These are phyloP conservation scores for Anabas testudineus DNA, from an alignment of 2,797 vertebrate species.

Conservation along the genomic window DNA sequence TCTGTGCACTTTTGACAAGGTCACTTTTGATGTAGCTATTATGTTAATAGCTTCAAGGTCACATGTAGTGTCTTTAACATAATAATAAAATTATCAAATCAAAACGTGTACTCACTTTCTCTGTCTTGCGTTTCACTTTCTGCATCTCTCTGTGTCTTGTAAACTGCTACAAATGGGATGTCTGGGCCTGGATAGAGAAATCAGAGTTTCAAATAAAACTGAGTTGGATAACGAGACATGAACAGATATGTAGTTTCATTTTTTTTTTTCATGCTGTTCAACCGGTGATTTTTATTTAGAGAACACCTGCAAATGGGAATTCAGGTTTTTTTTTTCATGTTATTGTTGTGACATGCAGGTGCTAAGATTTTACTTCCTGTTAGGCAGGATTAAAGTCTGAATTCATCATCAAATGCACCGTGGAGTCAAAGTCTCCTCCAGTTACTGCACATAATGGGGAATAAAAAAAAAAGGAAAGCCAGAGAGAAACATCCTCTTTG, in stretches of 20 bases:
- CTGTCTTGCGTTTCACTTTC: slow-evolving; percentile 76
- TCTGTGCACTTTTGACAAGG: slow-evolving; percentile 32
- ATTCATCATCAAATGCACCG: neutral
- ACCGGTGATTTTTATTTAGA: neutral
- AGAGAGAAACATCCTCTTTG: slow-evolving; percentile 5
- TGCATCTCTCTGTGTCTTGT: slow-evolving; percentile 74
- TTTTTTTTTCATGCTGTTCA: neutral
- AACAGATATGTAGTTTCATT: neutral
- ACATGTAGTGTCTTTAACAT: slow-evolving; percentile 4
- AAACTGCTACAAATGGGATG: slow-evolving; percentile 81
- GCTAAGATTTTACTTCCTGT: neutral
- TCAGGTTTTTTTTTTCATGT: neutral
- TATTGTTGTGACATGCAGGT: neutral
- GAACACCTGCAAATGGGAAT: neutral
- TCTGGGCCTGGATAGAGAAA: slow-evolving; percentile 70
- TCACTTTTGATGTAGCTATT: slow-evolving; percentile 3
- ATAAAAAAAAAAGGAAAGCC: neutral
- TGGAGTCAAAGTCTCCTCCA: neutral
- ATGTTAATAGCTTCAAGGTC: slow-evolving; percentile 24
- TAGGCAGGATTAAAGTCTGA: neutral
- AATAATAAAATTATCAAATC: too few relatives aligned
- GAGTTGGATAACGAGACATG: neutral
- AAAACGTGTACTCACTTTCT: slow-evolving; percentile 86
- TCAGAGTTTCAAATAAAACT: neutral
- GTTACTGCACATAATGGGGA: neutral